Conservation (phyloP, 2,888 invertebrate species). For the Hirtodrosophila cameraria region DNA sequence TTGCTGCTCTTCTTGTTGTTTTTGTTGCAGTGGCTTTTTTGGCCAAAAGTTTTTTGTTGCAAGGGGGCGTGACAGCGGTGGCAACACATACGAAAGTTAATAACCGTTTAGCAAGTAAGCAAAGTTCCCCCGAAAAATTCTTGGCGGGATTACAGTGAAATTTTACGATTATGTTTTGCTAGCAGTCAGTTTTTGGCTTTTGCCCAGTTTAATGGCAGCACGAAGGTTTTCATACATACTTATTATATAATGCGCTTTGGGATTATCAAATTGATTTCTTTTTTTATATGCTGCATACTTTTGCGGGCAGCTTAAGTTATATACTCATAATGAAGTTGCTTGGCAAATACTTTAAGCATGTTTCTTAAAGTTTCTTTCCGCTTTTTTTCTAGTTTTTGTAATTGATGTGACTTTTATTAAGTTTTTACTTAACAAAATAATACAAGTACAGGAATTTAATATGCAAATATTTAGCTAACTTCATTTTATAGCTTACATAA, state of each 20-base stretch:
- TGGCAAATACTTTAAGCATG: too few relatives aligned
- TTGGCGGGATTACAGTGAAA: conserved; percentile 50
- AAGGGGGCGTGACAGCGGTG: conserved; percentile 4
- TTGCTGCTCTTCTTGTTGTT: conserved; percentile 13
- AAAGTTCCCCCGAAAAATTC: conserved; percentile 43
- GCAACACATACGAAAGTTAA: conserved; percentile 73
- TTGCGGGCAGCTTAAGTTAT: conserved; percentile 7
- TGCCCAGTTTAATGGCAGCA: conserved; percentile 12
- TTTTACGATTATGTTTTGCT: conserved; percentile 58
- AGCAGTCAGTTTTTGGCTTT: conserved; percentile 40
- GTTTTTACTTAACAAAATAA: too few relatives aligned
- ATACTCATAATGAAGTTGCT: too few relatives aligned
- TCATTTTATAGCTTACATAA: too few relatives aligned
- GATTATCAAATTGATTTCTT: conserved; percentile 62
- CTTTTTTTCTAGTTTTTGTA: too few relatives aligned
- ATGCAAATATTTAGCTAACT: too few relatives aligned
- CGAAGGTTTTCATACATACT: background rate
- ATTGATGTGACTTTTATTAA: too few relatives aligned
- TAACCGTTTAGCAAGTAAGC: conserved; percentile 72
- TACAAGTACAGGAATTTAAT: too few relatives aligned
- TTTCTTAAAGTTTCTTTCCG: too few relatives aligned
- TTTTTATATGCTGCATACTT: conserved; percentile 34
- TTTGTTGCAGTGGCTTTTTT: conserved; percentile 1
- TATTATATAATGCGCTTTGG: conserved; percentile 28
- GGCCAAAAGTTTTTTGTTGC: background rate